Evolutionary conservation across 1,140 invertebrate genomes (phyloP).

Genomic region (Maconellicoccus hirsutus): DNA sequence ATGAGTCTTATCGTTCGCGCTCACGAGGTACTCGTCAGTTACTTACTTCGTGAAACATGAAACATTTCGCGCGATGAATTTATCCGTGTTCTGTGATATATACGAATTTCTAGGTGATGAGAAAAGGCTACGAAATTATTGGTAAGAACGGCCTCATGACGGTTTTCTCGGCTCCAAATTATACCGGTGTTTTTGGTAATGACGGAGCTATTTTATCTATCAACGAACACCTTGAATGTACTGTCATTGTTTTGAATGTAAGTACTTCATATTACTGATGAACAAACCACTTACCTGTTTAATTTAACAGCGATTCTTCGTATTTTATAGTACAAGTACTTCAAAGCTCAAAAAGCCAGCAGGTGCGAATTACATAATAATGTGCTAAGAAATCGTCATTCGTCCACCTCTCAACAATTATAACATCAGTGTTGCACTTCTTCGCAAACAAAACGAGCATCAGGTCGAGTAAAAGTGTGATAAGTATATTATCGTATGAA

Average conservation of each 20-base stretch:
- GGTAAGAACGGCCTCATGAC: not conserved
- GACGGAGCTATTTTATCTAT: not conserved
- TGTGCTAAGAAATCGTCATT: no score
- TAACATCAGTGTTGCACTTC: no score
- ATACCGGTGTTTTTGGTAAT: not conserved
- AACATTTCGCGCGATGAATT: no score
- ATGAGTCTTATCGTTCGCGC: constrained; percentile 80
- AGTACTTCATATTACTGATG: not conserved
- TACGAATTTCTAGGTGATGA: not conserved
- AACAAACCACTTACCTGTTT: no score
- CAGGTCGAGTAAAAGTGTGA: no score
- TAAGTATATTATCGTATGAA: no score
- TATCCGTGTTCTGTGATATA: no score
- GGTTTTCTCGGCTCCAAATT: constrained; percentile 12
- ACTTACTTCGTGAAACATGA: no score
- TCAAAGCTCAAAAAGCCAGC: not conserved
- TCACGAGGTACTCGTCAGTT: constrained; percentile 81
- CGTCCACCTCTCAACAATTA: no score
- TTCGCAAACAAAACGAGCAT: no score
- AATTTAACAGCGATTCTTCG: not conserved
- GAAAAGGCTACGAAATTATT: constrained; percentile 1
- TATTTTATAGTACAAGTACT: not conserved
- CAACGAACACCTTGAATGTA: not conserved
- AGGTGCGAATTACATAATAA: not conserved
- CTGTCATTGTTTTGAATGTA: not conserved